phyloP scores from a whole-genome alignment of 2,113 vertebrate species.

The Brienomyrus longianalis region DNA sequence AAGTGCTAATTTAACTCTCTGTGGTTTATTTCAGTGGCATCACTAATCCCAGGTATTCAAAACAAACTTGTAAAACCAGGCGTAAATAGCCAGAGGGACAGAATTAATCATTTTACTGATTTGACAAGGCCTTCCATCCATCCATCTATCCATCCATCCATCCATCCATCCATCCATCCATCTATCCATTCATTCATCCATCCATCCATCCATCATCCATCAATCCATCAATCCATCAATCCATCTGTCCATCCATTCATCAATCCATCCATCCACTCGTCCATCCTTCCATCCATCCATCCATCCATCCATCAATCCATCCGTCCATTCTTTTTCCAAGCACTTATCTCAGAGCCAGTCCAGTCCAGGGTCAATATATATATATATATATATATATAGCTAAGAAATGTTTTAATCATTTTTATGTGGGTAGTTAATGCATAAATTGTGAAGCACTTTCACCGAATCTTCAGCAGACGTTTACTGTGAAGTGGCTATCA shows the following conservation, averaged over 20 bases:
- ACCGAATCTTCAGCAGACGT: neutral
- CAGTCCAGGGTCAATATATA: neutral
- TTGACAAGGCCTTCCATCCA: neutral
- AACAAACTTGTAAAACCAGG: neutral
- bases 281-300: no score
- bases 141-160: neutral
- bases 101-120: neutral
- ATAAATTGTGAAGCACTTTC: conserved; percentile 11
- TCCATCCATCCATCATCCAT: no score
- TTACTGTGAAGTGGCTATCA: neutral
- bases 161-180: neutral
- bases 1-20: neutral
- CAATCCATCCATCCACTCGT: no score
- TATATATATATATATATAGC: neutral
- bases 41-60: neutral
- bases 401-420: neutral
- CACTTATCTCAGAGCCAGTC: conserved; percentile 15
- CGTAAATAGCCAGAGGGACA: neutral
- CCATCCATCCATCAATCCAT: no score
- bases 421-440: neutral
- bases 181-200: no score
- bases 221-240: no score
- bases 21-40: neutral
- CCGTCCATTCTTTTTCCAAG: neutral
- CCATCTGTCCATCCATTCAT: no score